Evolutionary conservation across 1,140 invertebrate genomes (phyloP), one percentile per base, ranked within the genome.

Genomic region (Schlechtendalia chinensis): DNA sequence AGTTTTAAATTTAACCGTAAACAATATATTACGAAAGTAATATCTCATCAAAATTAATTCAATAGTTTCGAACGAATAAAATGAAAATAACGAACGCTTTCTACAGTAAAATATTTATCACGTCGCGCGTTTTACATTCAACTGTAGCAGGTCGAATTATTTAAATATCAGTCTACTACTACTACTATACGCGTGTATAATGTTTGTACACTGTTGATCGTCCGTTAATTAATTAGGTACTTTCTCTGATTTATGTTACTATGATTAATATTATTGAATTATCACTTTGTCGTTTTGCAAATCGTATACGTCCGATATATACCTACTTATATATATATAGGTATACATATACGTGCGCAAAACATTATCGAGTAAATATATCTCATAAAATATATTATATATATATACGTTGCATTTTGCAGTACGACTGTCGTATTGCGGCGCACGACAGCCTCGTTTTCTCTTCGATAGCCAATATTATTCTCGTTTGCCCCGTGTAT

Each of bases 311-410:
- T 24, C n/a, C 5, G 32, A 8, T 39, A 39, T 39, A 39, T 39
- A 39, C 3, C 3, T 39, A 39, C 32, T 3, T 39, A 39, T 39
- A 8, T 39, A 8, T 39, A 39, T 39, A 39, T 39, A 39, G 3
- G 3, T 3, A 39, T 39, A 45, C 45, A 22, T 67, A 67, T 16
- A n/a, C 32, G 32, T 8, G 14, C 22, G 65, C 65, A 17, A 39
- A 45, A 67, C 65, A 47, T 69, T 47, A 69, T 69, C 65, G 19
- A 24, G 65, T 47, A 47, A 47, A 69, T 47, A 47, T 5, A 69
- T 69, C 65, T 69, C 39, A 6, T 69, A 69, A 69, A 67, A 47
- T 47, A 69, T 69, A 24, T 47, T 69, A 69, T 69, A n/a, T n/a
- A n/a, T n/a, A n/a, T n/a, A n/a, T n/a, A n/a, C n/a, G 45, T 69